Evolutionary conservation across 2,797 vertebrate genomes (phyloP), one percentile per base, ranked within the genome.

Genomic region (Microctenopoma stevenorrisi): DNA sequence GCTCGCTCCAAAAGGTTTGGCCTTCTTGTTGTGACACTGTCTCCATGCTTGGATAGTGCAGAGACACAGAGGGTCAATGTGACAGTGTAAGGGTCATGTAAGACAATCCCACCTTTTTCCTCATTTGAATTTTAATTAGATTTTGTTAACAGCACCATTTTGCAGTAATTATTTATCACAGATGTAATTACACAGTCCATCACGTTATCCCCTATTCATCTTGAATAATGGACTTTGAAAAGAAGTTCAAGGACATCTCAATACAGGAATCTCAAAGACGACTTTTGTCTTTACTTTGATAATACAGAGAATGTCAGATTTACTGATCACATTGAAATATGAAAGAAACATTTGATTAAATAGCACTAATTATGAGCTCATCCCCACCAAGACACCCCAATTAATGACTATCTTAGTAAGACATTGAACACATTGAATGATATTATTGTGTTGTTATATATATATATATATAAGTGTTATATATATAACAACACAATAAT

Each of bases 141-240:
- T 84, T 88, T 90, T 81, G 73, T 77, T 88, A 89, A 89, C 64
- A 60, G 66, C 62, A 38, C 70, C 71, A 84, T 92, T 89, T 87
- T 87, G 73, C 69, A 79, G 81, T 83, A 89, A 88, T 92, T 91
- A 92, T 89, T 90, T 91, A 91, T 89, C 78, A 85, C 86, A 83
- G 63, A 86, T 84, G 60, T 87, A 89, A 91, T 93, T 89, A 89
- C 77, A 86, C 78, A 86, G 82, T 88, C 88, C 86, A 85, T 86
- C 86, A 86, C 51, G 84, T 89, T 90, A 88, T 91, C 72, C 69
- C 42, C 65, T 72, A 78, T 60, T 69, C 74, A 77, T 84, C 68
- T 74, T 86, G 59, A 90, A 88, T 91, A 88, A 89, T 87, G 63
- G 65, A 74, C 68, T 81, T 58, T 74, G 65, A 68, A 76, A 48